Evolutionary conservation across 2,888 invertebrate genomes (phyloP).

Genomic region (Aquatica leii): DNA sequence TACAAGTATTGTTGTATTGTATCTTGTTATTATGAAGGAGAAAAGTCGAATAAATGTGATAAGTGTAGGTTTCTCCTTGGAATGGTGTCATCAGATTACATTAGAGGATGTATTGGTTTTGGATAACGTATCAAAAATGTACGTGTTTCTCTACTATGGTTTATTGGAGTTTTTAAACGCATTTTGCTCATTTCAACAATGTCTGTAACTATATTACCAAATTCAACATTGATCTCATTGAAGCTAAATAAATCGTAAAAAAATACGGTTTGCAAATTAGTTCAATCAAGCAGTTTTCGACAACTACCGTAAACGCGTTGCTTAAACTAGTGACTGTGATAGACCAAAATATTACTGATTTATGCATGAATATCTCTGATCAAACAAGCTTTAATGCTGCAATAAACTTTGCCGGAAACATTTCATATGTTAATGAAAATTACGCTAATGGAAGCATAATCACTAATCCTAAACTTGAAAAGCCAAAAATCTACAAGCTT

Average conservation of each 20-base stretch:
- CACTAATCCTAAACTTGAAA: constrained; percentile 34
- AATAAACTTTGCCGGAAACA: constrained; percentile 50
- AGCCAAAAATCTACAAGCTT: constrained; percentile 32
- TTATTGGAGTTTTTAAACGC: constrained; percentile 35
- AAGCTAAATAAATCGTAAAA: constrained; percentile 30
- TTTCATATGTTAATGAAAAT: constrained; percentile 44
- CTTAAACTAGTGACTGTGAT: constrained; percentile 56
- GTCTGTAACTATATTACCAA: constrained; percentile 15
- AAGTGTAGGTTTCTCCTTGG: constrained; percentile 35
- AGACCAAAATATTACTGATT: constrained; percentile 49
- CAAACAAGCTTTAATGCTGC: constrained; percentile 45
- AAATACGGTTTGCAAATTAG: constrained; percentile 25
- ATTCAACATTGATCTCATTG: constrained; percentile 19
- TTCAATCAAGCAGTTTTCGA: constrained; percentile 31
- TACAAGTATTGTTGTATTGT: too few relatives aligned
- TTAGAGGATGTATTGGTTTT: constrained; percentile 91
- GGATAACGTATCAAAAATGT: constrained; percentile 69
- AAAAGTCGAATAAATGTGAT: background rate
- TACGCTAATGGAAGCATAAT: constrained; percentile 34
- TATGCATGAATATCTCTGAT: constrained; percentile 46
- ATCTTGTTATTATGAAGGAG: background rate
- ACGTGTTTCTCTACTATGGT: constrained; percentile 43
- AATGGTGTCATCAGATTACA: constrained; percentile 80
- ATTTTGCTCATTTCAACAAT: constrained; percentile 46
- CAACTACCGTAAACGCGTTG: constrained; percentile 37